Evolutionary conservation across 1,140 invertebrate species (phyloP), one percentile per base, ranked within the genome.

Genomic region (Capitella teleta): DNA sequence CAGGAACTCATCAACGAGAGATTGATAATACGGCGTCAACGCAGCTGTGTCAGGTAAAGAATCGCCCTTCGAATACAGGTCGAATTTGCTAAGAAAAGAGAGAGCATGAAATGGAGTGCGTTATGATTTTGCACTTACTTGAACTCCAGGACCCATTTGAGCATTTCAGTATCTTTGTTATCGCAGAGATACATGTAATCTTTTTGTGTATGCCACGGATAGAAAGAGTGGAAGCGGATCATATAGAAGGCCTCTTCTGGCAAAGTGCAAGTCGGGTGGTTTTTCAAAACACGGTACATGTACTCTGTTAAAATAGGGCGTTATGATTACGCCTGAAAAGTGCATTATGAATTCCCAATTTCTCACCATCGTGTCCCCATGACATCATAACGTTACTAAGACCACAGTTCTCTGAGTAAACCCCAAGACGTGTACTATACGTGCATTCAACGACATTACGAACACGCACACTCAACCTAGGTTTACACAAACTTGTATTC

Each of bases 141-240:
- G 69, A 96, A 94, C 62, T 84, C 80, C 6, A 80, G 67, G 12
- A 96, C 81, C 81, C 86, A 88, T 55, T 82, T 74, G 16, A 85
- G 75, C 70, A 84, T 91, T 45, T 84, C 72, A 2, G 79, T 62
- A 64, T 96, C 91, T 41, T 82, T 75, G 41, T 81, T 73, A 23
- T 79, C 81, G 49, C 81, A 80, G 1, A 94, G 79, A 62, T 92
- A 79, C 44, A 73, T 72, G 68, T 96, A 95, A 63, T 92, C 89
- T 8, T 81, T 82, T 10, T 82, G 79, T 18, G 61, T 59, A 44
- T 70, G 68, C 89, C 89, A 95, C 0, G 92, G 91, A 67, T 96
- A 96, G 68, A 94, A 95, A 5, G 89, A 94, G 65, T 96, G 92
- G 66, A 81, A 92, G 19, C 81, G 73, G 49, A 86, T 86, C 71